Percentiles rank a stretch among this genome's conserved stretches.
Conservation (phyloP, 2,888 invertebrate genomes). For the Pandemis cinnamomeana region DNA sequence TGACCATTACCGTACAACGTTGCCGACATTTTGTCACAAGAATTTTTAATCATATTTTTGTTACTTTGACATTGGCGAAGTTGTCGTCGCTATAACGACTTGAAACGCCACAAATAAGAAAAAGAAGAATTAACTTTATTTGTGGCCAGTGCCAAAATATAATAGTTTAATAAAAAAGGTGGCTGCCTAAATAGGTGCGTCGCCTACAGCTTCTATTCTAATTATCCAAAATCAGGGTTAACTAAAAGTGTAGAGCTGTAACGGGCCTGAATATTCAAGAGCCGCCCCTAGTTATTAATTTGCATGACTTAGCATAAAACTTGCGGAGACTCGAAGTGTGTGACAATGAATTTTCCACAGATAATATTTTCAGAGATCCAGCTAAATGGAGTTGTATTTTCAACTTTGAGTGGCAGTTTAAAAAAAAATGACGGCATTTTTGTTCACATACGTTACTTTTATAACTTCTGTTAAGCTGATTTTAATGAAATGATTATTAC, state of each 20-base stretch:
- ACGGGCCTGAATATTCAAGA: conserved; percentile 25
- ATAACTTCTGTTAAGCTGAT: neutral
- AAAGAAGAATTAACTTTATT: too few relatives aligned
- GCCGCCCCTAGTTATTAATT: conserved; percentile 19
- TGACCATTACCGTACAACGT: too few relatives aligned
- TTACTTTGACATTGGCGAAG: too few relatives aligned
- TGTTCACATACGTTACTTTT: neutral
- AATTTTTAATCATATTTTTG: too few relatives aligned
- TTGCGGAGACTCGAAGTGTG: conserved; percentile 21
- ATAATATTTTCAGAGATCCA: conserved; percentile 5
- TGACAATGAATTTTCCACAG: conserved; percentile 16
- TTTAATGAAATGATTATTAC: neutral
- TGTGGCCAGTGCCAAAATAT: too few relatives aligned
- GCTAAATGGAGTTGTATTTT: neutral
- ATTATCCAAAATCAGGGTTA: conserved; percentile 28
- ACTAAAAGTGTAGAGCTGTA: conserved; percentile 20
- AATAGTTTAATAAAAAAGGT: too few relatives aligned
- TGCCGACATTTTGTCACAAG: too few relatives aligned
- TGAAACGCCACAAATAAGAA: too few relatives aligned
- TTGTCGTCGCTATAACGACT: too few relatives aligned
- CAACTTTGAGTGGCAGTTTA: neutral
- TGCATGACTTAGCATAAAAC: conserved; percentile 38
- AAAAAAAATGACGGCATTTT: too few relatives aligned
- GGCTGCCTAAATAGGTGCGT: too few relatives aligned
- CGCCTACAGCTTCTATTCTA: neutral